These are phyloP conservation scores for Strigamia crassipes DNA, from an alignment of 2,888 invertebrate species.

Conservation along the genomic window DNA sequence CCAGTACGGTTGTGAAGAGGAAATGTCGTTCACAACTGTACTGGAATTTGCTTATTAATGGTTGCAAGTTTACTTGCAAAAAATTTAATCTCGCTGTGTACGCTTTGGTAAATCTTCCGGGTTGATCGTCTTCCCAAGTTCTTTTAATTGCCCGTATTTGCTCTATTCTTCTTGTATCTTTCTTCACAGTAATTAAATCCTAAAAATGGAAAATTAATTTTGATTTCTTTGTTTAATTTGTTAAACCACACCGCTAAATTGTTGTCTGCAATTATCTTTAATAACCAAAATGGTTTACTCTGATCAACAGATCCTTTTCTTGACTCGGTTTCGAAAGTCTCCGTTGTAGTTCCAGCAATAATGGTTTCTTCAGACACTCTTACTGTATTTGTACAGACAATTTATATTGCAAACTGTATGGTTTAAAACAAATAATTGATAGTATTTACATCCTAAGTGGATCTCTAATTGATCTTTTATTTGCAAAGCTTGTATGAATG, in stretches of 20 bases:
- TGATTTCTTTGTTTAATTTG: background rate
- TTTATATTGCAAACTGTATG: background rate
- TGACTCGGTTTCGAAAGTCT: background rate
- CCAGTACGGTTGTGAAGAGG: no score
- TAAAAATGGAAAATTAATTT: background rate
- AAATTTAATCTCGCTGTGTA: background rate
- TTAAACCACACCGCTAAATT: background rate
- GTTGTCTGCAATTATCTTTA: background rate
- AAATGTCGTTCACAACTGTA: no score
- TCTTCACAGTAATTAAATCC: background rate
- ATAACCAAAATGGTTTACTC: background rate
- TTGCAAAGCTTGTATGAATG: background rate
- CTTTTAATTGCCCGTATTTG: background rate
- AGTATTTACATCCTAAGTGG: background rate
- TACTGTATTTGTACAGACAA: background rate
- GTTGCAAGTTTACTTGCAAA: background rate
- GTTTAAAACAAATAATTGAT: background rate
- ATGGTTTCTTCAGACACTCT: background rate
- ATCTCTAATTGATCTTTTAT: background rate
- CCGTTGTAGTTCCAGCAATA: background rate
- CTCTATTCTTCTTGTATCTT: background rate
- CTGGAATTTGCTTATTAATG: no score
- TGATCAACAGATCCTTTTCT: background rate
- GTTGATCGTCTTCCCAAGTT: conserved; percentile 32
- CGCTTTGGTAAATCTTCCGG: background rate